Base-by-base conservation (phyloP, 2,888 invertebrate species). In the Drosophila austrosaltans region DNA sequence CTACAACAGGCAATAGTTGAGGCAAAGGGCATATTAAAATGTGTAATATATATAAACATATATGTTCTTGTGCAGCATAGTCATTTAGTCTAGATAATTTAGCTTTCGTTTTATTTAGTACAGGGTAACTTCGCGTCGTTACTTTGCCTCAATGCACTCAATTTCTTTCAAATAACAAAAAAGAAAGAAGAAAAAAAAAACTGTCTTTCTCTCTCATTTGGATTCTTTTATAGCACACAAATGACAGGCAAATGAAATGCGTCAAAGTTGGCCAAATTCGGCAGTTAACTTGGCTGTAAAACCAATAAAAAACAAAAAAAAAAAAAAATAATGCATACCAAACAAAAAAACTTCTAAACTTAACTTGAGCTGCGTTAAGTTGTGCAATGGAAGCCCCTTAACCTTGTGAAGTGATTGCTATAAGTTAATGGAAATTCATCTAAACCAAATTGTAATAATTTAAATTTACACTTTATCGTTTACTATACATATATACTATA, bases 191-290 rank as follows among this genome's bases (percentile, higher is more conserved):
- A 3, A 30, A 30, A 30, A 30, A 36, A 36, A 36, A 36, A 36
- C 36, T 36, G 36, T 36, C 36, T 36, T 36, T 36, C 8, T n/a
- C n/a, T 22, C 16, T 77, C 74, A 62, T 70, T 10, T 36, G 8
- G 36, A 7, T 36, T 64, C 54, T 75, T 81, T 82, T 85, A 77
- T 69, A 67, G 63, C 72, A 65, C 63, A 67, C 73, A 70, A 87
- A 87, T 79, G 80, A 82, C 84, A 75, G 78, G 62, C 66, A 63
- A 64, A 81, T 72, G 80, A 76, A 76, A 73, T 36, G 74, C 75
- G 72, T 74, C 78, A 78, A 80, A 78, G 66, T 68, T 71, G 68
- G 44, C 67, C 48, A 39, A 28, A 40, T 28, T 48, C 10, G 63
- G 73, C 73, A 63, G 63, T 73, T 75, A 59, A 63, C 62, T 75